Evolutionary conservation across 2,888 invertebrate genomes (phyloP), one percentile per base, ranked within the genome.

Genomic region (Calameuta filiformis): DNA sequence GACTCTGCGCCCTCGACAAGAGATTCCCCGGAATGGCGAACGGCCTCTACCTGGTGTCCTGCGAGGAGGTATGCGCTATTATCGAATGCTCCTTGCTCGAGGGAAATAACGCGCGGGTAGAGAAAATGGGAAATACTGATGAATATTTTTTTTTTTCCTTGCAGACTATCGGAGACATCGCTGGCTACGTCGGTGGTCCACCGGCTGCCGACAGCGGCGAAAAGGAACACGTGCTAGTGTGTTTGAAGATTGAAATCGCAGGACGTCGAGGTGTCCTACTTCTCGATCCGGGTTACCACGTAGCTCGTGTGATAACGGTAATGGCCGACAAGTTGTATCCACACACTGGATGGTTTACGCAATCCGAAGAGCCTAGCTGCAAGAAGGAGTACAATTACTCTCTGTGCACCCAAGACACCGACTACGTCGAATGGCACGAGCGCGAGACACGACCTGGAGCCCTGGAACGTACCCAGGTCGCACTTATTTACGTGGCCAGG

Each of bases 231-330:
- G 96, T 97, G 73, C 94, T 97, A 92, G 95, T 96, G 79, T 96
- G 96, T 81, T 93, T 97, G 89, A 95, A 94, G 85, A 93, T 97
- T 80, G 92, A 93, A 83, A 94, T 97, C 78, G 95, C 94, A 75
- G 96, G 95, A 40, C 94, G 98, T 69, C 92, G 93, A 1, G 98
- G 97, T 40, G 93, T 96, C 75, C 92, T 98, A 92, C 94, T 98
- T 34, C 94, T 97, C 69, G 98, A 98, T 93, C 97, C 98, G 0
- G 98, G 98, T 31, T 98, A 98, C 92, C 98, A 98, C 91, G 96
- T 98, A 80, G 95, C 96, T 71, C 93, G 97, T 81, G 95, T 96
- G 79, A 94, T 98, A 81, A 97, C 97, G 34, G 95, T 97, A 76
- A 98, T 98, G 98, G 93, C 94, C 68, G 98, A 98, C 91, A 94